Base-by-base conservation (phyloP, 37 sponge, comb jelly and placozoan genomes). In the Theonella swinhoei region DNA sequence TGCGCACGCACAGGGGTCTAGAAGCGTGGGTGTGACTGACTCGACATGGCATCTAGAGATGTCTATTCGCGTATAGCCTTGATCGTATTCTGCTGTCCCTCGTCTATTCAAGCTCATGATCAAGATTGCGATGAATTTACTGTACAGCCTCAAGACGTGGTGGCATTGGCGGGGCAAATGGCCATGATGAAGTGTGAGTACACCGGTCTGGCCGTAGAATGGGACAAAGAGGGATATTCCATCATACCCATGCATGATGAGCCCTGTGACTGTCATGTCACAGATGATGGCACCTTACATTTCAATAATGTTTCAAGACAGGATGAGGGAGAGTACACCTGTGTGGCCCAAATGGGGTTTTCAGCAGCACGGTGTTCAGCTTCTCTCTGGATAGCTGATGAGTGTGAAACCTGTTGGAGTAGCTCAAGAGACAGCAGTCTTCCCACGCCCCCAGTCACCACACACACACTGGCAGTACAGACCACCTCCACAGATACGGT, bases 191-290 rank as follows among this genome's bases (percentile, higher is more conserved):
- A 26, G 20, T 76, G 77, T 59, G 61, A 60, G 33, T 76, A 76
- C 77, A 19, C 59, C 0, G 29, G 30, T n/a, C n/a, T 29, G 3
- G 62, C 30, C 60, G 33, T 22, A 59, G 28, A 26, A 0, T 76
- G 77, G 77, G 33, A 59, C 33, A 61, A 26, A 26, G 54, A 59
- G n/a, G 29, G 14, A 20, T 31, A 30, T 28, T 32, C 33, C 20
- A 30, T 42, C 60, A n/a, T n/a, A n/a, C 5, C 35, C 31, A 59
- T 35, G 26, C 35, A n/a, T n/a, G n/a, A 20, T 2, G 42, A 35
- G 17, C 42, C 9, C 29, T 76, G 77, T 59, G 34, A 76, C 62
- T 76, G 77, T 76, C 29, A 31, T 28, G 36, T 42, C 28, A 47
- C 25, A 20, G 35, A 23, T 19, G 35, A 24, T 40, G 77, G 62